Percentiles rank a stretch among this genome's conserved stretches.
phyloP scores from a whole-genome alignment of 1,140 invertebrate genomes.

The Lanistes nyassanus region DNA sequence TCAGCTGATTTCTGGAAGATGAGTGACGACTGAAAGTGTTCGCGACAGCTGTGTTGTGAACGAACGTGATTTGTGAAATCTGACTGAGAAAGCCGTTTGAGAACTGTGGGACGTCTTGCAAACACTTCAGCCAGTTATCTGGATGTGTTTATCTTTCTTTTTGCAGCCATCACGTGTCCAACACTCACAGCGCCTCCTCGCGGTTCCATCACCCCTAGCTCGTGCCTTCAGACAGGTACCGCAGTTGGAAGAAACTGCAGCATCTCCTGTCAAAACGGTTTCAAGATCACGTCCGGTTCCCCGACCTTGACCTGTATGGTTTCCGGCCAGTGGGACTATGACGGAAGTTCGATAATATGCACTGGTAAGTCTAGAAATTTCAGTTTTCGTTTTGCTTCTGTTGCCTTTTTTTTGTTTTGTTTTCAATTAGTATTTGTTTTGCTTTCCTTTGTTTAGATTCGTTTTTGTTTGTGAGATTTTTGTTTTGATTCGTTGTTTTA shows the following conservation, averaged over 20 bases:
- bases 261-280: slow-evolving; percentile 44
- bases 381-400: background rate
- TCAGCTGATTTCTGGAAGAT: too few relatives aligned
- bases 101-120: too few relatives aligned
- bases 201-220: background rate
- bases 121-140: too few relatives aligned
- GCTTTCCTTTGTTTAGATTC: background rate
- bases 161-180: background rate
- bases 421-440: background rate
- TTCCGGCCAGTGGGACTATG: background rate
- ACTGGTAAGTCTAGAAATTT: background rate
- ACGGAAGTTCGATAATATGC: background rate
- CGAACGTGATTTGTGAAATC: too few relatives aligned
- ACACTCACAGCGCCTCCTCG: background rate
- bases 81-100: too few relatives aligned
- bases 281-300: slow-evolving; percentile 27
- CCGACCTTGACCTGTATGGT: background rate
- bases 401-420: background rate
- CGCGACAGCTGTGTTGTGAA: too few relatives aligned
- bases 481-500: too few relatives aligned
- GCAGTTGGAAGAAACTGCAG: slow-evolving; percentile 35
- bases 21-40: too few relatives aligned
- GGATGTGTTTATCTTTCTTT: background rate
- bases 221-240: background rate
- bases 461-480: background rate